These are phyloP conservation scores for Rhinolophus ferrumequinum DNA, from an alignment of 2,113 vertebrate species.

Conservation along the genomic window DNA sequence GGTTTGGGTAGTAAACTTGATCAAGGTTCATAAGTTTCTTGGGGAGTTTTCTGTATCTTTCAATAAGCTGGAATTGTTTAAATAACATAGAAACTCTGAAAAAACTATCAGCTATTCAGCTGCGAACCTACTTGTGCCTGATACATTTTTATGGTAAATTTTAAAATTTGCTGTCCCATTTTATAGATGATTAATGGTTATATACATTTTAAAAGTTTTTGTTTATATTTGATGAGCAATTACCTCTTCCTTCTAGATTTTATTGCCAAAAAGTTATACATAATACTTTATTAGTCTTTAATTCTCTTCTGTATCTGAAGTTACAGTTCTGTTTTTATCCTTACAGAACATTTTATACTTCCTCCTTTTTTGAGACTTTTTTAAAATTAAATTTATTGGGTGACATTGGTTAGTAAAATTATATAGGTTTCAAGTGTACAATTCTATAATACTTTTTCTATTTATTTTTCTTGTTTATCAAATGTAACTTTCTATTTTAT, in stretches of 20 bases:
- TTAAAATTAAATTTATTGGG: no score
- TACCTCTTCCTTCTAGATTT: background rate
- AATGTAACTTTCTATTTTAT: background rate
- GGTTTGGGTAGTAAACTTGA: background rate
- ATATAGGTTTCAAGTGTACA: no score
- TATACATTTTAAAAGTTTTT: background rate
- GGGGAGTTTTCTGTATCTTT: background rate
- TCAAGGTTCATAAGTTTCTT: background rate
- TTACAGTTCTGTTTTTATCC: background rate
- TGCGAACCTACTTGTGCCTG: background rate
- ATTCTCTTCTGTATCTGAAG: background rate
- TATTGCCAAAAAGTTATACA: background rate
- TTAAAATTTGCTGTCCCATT: background rate
- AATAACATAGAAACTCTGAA: background rate
- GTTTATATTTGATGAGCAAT: conserved; percentile 16
- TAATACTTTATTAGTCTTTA: background rate
- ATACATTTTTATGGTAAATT: background rate
- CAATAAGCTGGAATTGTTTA: background rate
- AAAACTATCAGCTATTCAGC: background rate
- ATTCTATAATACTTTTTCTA: background rate
- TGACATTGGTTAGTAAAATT: no score
- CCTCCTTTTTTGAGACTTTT: background rate
- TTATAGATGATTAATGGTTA: background rate
- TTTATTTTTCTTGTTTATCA: background rate
- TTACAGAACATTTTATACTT: background rate